Conservation (phyloP, 2,113 vertebrate species). For the Pampusana beccarii region DNA sequence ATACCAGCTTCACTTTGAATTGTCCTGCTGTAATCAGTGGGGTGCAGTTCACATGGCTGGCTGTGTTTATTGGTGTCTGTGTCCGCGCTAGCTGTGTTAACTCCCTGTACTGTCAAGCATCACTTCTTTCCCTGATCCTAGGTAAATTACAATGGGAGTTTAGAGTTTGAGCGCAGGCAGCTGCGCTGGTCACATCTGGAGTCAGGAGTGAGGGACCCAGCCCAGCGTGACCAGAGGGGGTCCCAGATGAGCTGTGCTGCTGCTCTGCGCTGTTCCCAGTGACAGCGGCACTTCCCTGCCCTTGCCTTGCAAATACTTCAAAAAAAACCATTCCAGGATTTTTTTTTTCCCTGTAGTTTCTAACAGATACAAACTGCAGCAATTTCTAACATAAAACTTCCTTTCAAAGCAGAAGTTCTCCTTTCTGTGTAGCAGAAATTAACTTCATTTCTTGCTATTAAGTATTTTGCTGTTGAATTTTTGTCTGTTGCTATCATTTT, state of each 20-base stretch:
- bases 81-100: background rate
- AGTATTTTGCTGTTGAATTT: background rate
- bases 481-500: background rate
- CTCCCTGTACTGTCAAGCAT: background rate
- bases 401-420: background rate
- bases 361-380: background rate
- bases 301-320: background rate
- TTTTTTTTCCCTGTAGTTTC: background rate
- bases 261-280: background rate
- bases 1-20: background rate
- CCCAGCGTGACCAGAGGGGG: background rate
- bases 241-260: background rate
- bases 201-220: background rate
- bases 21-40: background rate
- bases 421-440: background rate
- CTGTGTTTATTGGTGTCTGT: background rate
- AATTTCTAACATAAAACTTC: background rate
- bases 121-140: background rate
- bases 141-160: background rate
- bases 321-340: background rate
- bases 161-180: background rate
- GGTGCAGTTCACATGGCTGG: background rate
- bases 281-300: background rate
- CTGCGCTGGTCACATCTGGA: background rate
- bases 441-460: background rate